A percentile compares a stretch with the other conserved stretches of the same genome.
Evolutionary conservation across 2,113 vertebrate genomes (phyloP).

Genomic region (Choloepus hoffmanni): DNA sequence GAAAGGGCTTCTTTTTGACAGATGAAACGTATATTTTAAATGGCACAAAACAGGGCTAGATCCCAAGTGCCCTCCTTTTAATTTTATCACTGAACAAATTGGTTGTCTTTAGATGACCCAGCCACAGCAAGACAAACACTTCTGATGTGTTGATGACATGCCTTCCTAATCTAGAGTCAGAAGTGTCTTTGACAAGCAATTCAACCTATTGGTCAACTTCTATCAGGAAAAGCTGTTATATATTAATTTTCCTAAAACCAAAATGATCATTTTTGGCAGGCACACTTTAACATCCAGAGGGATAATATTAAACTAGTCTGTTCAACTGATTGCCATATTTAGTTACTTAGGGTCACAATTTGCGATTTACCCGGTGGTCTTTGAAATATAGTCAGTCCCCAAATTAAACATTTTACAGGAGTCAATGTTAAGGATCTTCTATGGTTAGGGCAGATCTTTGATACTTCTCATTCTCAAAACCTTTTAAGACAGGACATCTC

Average conservation of each 20-base stretch:
- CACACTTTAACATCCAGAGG: constrained; percentile 15
- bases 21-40: constrained; percentile 72
- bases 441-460: background rate
- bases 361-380: constrained; percentile 3
- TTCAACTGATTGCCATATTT: background rate
- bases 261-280: constrained; percentile 56
- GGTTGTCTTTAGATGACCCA: constrained; percentile 44
- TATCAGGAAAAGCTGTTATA: constrained; percentile 39
- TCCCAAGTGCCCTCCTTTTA: constrained; percentile 52
- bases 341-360: background rate
- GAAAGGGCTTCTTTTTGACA: constrained; percentile 64
- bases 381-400: background rate
- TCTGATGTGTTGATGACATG: constrained; percentile 22
- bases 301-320: constrained; percentile 1
- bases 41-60: constrained; percentile 60
- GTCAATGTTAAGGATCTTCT: background rate
- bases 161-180: background rate
- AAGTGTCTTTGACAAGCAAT: constrained; percentile 59
- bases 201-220: constrained; percentile 47
- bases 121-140: background rate
- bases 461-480: background rate
- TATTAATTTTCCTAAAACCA: constrained; percentile 63
- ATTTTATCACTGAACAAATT: constrained; percentile 67
- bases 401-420: constrained; percentile 18
- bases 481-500: background rate